These are phyloP conservation scores for Boloria selene DNA, from an alignment of 2,888 invertebrate species.

Conservation along the genomic window DNA sequence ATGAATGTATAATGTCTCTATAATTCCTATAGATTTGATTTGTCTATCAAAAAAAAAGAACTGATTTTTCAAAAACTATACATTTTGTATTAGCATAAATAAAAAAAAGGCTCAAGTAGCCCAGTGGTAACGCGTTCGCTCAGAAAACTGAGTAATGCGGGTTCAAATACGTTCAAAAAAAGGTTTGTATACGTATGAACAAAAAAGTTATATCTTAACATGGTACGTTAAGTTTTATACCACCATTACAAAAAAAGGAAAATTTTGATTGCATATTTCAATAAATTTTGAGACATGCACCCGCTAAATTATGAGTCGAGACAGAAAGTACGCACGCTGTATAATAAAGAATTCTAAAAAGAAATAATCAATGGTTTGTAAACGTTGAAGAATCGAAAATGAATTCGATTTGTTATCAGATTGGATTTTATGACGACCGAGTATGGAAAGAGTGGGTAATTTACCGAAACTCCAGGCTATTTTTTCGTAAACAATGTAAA, in stretches of 20 bases:
- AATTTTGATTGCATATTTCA: slow-evolving; percentile 6
- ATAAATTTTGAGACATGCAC: slow-evolving; percentile 26
- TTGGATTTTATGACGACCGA: slow-evolving; percentile 52
- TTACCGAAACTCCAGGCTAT: too few relatives aligned
- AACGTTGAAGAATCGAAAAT: slow-evolving; percentile 42
- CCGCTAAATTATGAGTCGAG: slow-evolving; percentile 30
- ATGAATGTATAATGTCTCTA: too few relatives aligned
- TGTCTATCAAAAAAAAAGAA: too few relatives aligned
- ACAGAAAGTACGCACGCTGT: slow-evolving; percentile 38
- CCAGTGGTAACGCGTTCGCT: too few relatives aligned
- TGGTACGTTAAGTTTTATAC: slow-evolving; percentile 11
- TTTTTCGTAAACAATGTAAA: too few relatives aligned
- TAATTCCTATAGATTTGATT: too few relatives aligned
- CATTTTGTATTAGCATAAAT: too few relatives aligned
- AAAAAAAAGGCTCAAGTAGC: too few relatives aligned
- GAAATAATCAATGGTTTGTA: slow-evolving; percentile 32
- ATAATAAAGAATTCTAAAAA: slow-evolving; percentile 17
- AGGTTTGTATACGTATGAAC: too few relatives aligned
- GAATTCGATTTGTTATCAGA: slow-evolving; percentile 59
- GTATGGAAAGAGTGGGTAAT: slow-evolving; percentile 45
- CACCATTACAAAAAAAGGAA: slow-evolving; percentile 5
- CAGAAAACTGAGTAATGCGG: too few relatives aligned
- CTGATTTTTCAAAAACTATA: too few relatives aligned
- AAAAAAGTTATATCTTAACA: neutral
- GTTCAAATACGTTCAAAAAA: too few relatives aligned